Base-by-base conservation (phyloP, 2,888 invertebrate genomes). In the Eurois occulta region DNA sequence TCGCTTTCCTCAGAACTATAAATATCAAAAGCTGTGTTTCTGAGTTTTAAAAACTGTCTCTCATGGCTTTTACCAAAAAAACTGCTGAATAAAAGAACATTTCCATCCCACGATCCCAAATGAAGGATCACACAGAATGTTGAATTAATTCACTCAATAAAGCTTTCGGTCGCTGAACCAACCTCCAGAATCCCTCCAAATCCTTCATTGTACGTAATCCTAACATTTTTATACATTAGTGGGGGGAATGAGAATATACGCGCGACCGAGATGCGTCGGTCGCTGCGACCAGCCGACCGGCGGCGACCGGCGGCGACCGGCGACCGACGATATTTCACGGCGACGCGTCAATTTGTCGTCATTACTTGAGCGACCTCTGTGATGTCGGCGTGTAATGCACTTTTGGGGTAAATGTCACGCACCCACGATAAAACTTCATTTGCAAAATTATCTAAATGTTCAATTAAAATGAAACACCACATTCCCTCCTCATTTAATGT, bases 281-380 rank as follows among this genome's bases (percentile, higher is more conserved):
- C 68, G 74, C 73, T 58, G 65, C 66, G 72, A 67, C 65, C 64
- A 3, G 16, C 60, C 68, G 80, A 67, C 65, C 64, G 5, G 7
- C 60, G 32, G 48, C 78, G 24, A 60, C 81, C 18, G 41, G 52
- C 72, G 32, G 48, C 78, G 24, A 60, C 81, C 18, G 41, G 52
- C 72, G 60, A 67, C 62, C 78, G 81, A 77, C 87, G 74, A 90
- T 91, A 90, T 91, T 83, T 92, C 89, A 91, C 84, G 72, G 52
- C 78, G 78, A 87, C 80, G 80, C 88, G 81, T 85, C 91, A 85
- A 91, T 92, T 91, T 91, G 91, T 92, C 92, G 90, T 91, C 91
- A 92, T 91, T 91, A 92, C 83, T 85, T 78, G 55, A 78, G 76
- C 78, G 80, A 64, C 78, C 83, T 84, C 84, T 83, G 81, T 72